Evolutionary conservation across 2,888 invertebrate genomes (phyloP).

Genomic region (Xylota sylvarum): DNA sequence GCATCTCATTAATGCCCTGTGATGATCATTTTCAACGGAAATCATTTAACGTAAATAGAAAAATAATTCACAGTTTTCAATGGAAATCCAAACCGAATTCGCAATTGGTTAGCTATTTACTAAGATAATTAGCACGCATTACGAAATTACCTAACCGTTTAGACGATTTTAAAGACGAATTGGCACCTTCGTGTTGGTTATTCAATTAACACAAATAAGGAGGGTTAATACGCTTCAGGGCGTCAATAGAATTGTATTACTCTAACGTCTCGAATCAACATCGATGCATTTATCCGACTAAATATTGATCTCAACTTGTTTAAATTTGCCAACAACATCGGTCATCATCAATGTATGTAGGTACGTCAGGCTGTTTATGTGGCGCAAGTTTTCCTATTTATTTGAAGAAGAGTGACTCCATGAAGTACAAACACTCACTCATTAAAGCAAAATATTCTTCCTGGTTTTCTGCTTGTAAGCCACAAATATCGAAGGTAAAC

Average conservation of each 20-base stretch:
- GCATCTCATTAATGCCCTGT: background rate
- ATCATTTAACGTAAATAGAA: background rate
- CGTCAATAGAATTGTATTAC: background rate
- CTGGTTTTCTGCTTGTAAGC: too few relatives aligned
- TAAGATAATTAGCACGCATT: conserved; percentile 11
- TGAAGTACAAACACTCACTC: too few relatives aligned
- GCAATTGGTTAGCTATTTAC: background rate
- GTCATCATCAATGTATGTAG: too few relatives aligned
- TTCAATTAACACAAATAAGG: conserved; percentile 31
- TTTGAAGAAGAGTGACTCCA: too few relatives aligned
- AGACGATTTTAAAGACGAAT: conserved; percentile 28
- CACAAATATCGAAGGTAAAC: too few relatives aligned
- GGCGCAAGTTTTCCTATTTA: too few relatives aligned
- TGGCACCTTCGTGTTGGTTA: conserved; percentile 18
- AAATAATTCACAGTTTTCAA: background rate
- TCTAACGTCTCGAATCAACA: background rate
- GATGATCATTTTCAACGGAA: background rate
- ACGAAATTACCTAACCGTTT: background rate
- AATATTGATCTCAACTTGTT: background rate
- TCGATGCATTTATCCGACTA: background rate
- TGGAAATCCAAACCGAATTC: background rate
- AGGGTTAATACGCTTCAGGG: background rate
- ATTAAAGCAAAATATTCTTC: too few relatives aligned
- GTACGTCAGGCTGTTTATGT: too few relatives aligned
- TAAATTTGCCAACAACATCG: background rate